Evolutionary conservation across 2,113 vertebrate genomes (phyloP), one percentile per base, ranked within the genome.

Genomic region (Thymallus thymallus): DNA sequence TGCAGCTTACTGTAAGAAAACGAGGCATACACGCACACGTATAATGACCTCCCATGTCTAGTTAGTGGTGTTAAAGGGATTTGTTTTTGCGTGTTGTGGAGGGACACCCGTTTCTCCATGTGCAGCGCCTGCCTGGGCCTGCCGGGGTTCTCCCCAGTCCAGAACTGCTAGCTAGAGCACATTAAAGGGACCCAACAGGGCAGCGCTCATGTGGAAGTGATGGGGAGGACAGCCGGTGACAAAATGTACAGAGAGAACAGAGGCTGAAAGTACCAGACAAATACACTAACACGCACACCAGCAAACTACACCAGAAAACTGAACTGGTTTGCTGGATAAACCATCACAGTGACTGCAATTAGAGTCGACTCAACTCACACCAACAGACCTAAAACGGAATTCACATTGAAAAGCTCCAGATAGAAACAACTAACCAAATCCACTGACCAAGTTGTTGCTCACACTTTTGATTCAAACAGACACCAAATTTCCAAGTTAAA

Each of bases 171-270:
- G 83, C 48, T 41, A 41, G 35, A 41, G 9, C 35, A 41, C 23
- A 65, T 60, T 18, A 10, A 3, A 48, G 83, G 81, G 84, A 80
- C 81, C 77, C 66, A 41, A 89, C 86, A 85, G 88, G 78, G 88
- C 81, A 81, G 82, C 88, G 74, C 72, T 91, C 84, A 87, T 88
- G 88, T 91, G 91, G 89, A 93, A 93, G 88, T 88, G 89, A 91
- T 89, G 80, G 9, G 35, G 84, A 84, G 87, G 87, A 91, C 86
- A 89, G 78, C 78, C 82, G 76, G 84, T 87, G 85, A 89, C 80
- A 86, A 87, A 88, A 87, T 87, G 79, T 88, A 86, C 35, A 41
- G 35, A 41, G 90, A 78, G 69, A 69, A 77, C 73, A 71, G 67
- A 76, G 86, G 78, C 75, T 82, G 81, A 46, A 22, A 12, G 23